Base-by-base conservation (phyloP, 2,797 vertebrate species). In the Etheostoma nigrum region DNA sequence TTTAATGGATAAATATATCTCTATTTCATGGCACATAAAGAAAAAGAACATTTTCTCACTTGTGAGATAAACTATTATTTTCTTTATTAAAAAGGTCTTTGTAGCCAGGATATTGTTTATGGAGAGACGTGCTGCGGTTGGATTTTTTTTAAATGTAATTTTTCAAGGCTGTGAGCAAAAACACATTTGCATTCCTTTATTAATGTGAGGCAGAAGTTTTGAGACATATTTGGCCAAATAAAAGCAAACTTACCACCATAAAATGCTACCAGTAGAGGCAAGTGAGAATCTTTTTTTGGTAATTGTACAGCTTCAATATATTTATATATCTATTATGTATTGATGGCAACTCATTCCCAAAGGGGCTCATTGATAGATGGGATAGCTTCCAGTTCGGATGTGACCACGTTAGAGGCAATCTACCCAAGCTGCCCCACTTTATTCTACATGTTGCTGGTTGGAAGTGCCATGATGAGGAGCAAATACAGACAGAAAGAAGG, bases 381-480 rank as follows among this genome's bases (percentile, higher is more conserved):
- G 80, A 85, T 49, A 70, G 76, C 85, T 74, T 85, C 66, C 69
- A 74, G 57, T 73, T 36, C 60, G 76, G 73, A 82, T 82, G 78
- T 73, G 77, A 84, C 61, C 58, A 70, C 48, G 58, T 66, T 52
- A 57, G 68, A 79, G 64, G 76, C 74, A 82, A 83, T 81, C 72
- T 74, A 67, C 59, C 59, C 78, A 79, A 71, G 80, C 76, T 75
- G 76, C 57, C 74, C 19, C 47, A 40, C 36, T 79, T 79, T 67
- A 72, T 49, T 72, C 72, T 81, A 72, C 77, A 78, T 80, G 83
- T 72, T 49, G 86, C 81, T 82, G 86, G 74, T 73, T 86, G 85
- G 81, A 87, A 76, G 79, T 72, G 57, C 36, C 57, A 75, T 54
- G 76, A 72, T 68, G 83, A 81, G 70, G 70, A 83, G 78, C 68